Evolutionary conservation across 2,888 invertebrate species (phyloP).

Genomic region (Drosophila nigritarsus): DNA sequence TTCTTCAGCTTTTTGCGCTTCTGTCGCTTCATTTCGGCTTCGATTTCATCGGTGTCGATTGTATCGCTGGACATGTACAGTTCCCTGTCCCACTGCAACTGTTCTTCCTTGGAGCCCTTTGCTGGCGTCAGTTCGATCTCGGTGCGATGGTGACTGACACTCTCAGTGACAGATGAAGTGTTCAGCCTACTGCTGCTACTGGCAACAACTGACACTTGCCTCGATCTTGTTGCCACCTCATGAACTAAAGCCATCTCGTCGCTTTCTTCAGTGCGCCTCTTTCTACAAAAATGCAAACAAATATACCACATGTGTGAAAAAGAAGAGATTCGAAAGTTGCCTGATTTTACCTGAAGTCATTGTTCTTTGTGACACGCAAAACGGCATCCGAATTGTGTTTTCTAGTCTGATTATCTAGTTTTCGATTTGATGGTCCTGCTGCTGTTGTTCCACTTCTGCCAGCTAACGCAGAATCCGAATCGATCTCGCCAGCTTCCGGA

Average conservation of each 20-base stretch:
- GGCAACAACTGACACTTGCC: conserved; percentile 54
- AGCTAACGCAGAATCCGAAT: conserved; percentile 82
- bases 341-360: conserved; percentile 73
- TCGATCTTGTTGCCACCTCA: conserved; percentile 42
- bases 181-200: conserved; percentile 54
- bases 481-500: conserved; percentile 95
- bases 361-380: conserved; percentile 53
- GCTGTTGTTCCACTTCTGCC: conserved; percentile 22
- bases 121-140: conserved; percentile 37
- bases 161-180: conserved; percentile 38
- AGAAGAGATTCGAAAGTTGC: not conserved
- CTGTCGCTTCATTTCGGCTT: conserved; percentile 86
- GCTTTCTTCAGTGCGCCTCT: conserved; percentile 74
- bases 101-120: conserved; percentile 70
- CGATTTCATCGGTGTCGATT: conserved; percentile 85
- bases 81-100: conserved; percentile 79
- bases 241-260: conserved; percentile 46
- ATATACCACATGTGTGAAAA: not conserved
- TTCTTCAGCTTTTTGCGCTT: conserved; percentile 86
- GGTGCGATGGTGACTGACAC: conserved; percentile 50
- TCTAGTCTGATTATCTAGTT: conserved; percentile 51
- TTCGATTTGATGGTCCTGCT: conserved; percentile 33
- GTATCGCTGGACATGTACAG: conserved; percentile 75
- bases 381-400: conserved; percentile 50
- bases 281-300: conserved; percentile 44